Evolutionary conservation across 2,113 vertebrate genomes (phyloP), one percentile per base, ranked within the genome.

Genomic region (Corvus moneduloides): DNA sequence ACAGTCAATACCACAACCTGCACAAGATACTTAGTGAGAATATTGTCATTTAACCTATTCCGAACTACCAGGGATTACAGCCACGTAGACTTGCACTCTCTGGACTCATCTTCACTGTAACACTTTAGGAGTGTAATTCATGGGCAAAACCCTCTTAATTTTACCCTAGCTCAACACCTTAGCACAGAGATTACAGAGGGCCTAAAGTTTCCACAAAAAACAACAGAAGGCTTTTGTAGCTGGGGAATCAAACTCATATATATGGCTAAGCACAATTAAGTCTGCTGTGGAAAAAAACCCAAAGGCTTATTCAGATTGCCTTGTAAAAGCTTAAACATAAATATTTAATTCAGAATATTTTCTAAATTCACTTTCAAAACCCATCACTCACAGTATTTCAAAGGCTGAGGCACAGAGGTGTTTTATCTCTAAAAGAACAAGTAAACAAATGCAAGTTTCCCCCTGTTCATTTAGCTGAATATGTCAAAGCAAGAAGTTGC

Each of bases 331-430:
- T 89, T 96, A 87, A 94, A 86, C 95, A 97, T 97, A 92, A 96
- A 96, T 97, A 97, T 97, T 97, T 97, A 94, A 97, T 97, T 96
- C 92, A 84, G 91, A 85, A 89, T 93, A 86, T 94, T 91, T 93
- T 97, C 94, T 91, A 96, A 94, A 92, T 95, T 95, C 94, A 89
- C 93, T 96, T 96, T 92, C 88, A 97, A 96, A 96, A 81, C 2
- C 44, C 90, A 89, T 96, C 93, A 93, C 95, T 96, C 92, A 94
- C 82, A 71, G 79, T 48, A 85, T 96, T 96, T 96, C 96, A 97
- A 97, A 97, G 95, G 84, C 91, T 94, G 83, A 96, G 90, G 79
- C 85, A 94, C 75, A 78, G 92, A 95, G 83, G 83, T 96, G 93
- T 95, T 97, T 96, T 96, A 96, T 96, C 94, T 95, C 92, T 49